These are phyloP conservation scores for Zaprionus africanus DNA, from an alignment of 1,140 invertebrate species.

Conservation along the genomic window DNA sequence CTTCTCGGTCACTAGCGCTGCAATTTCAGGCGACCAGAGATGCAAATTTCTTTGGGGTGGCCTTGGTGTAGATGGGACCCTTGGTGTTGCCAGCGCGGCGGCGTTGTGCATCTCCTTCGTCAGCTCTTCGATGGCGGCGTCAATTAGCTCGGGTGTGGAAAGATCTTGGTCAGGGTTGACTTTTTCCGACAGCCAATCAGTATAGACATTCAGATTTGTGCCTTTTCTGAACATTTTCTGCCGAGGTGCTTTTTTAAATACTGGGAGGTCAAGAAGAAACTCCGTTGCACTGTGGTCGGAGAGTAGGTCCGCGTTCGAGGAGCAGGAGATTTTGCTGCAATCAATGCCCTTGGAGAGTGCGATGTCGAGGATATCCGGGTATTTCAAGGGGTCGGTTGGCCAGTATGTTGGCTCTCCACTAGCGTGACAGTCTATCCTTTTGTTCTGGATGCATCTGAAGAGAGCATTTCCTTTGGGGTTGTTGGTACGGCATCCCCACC, in stretches of 20 bases:
- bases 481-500: background rate
- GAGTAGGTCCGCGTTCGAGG: background rate
- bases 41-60: background rate
- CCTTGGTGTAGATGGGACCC: background rate
- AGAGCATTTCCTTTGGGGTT: conserved; percentile 6
- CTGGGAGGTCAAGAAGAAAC: background rate
- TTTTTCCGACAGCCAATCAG: background rate
- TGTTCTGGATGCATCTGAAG: background rate
- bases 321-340: background rate
- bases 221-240: background rate
- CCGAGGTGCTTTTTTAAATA: background rate
- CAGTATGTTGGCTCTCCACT: background rate
- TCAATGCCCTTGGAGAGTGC: background rate
- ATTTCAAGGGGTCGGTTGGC: background rate
- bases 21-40: conserved; percentile 1
- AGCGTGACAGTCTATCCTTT: background rate
- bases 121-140: background rate
- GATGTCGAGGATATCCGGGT: background rate
- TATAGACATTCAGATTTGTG: background rate
- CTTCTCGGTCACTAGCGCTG: background rate
- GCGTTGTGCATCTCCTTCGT: conserved; percentile 6
- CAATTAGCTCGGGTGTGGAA: background rate
- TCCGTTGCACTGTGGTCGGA: background rate
- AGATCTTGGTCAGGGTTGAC: background rate
- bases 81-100: background rate